Conservation (phyloP, 2,113 vertebrate species). For the Burhinus oedicnemus region DNA sequence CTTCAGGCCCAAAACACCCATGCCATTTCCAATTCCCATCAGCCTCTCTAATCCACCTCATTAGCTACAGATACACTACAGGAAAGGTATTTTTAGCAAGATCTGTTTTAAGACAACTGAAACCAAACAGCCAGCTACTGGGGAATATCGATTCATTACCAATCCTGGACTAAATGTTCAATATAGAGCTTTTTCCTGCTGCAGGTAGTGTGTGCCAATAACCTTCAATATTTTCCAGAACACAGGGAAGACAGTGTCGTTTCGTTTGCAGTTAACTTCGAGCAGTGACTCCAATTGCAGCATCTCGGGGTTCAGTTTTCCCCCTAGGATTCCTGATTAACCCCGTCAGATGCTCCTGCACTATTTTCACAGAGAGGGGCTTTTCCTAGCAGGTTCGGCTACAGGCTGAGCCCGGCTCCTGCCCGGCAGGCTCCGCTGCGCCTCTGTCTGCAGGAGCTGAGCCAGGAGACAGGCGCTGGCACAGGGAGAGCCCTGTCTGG, state of each 20-base stretch:
- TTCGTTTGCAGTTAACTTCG: background rate
- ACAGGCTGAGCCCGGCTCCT: background rate
- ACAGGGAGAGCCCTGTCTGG: background rate
- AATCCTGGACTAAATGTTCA: conserved; percentile 45
- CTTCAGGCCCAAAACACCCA: background rate
- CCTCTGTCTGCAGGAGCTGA: background rate
- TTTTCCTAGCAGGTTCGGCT: background rate
- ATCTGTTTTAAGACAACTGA: conserved; percentile 60
- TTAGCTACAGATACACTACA: conserved; percentile 45
- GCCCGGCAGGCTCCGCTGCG: background rate
- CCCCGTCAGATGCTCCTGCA: background rate
- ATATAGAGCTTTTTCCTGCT: conserved; percentile 49
- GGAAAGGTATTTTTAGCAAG: conserved; percentile 68
- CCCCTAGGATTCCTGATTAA: background rate
- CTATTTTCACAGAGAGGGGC: background rate
- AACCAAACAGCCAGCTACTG: conserved; percentile 48
- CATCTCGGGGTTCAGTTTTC: background rate
- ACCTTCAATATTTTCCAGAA: conserved; percentile 54
- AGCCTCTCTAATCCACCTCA: conserved; percentile 29
- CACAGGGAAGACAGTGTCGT: background rate
- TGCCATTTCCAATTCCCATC: background rate
- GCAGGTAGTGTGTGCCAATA: conserved; percentile 4
- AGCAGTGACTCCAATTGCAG: background rate
- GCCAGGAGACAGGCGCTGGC: rapidly evolving
- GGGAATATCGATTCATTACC: conserved; percentile 60